A percentile compares a stretch with the other conserved stretches of the same genome.
Conservation (phyloP, 2,797 vertebrate species). For the Anguilla pacifica region DNA sequence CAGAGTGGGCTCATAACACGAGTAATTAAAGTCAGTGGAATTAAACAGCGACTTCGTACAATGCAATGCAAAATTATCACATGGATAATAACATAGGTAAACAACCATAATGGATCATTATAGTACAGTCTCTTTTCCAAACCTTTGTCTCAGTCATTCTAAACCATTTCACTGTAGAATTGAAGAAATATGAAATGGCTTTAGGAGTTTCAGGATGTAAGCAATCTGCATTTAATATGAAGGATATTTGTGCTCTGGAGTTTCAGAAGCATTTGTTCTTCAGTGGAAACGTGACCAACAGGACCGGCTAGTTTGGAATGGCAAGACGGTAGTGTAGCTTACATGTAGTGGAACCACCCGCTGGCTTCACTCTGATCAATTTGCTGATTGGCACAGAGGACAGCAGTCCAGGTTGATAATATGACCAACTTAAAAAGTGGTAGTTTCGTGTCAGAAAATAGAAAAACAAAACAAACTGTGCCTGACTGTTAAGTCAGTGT, state of each 20-base stretch:
- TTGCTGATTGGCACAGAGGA: no score
- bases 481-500: no score
- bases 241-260: no score
- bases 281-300: no score
- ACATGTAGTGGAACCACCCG: not conserved
- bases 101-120: not conserved
- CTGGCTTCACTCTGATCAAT: not conserved
- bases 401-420: not conserved
- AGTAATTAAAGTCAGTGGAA: not conserved
- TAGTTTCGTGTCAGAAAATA: not conserved
- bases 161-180: not conserved
- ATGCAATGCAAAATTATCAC: not conserved
- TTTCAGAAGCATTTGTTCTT: no score
- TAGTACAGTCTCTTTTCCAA: not conserved
- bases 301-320: no score
- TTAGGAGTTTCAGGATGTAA: not conserved
- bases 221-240: not conserved
- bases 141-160: not conserved
- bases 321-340: no score
- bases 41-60: not conserved
- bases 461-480: no score
- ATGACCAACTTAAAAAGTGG: not conserved
- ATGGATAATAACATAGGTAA: not conserved
- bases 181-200: not conserved
- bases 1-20: not conserved